Percentiles rank a stretch among this genome's conserved stretches.
Evolutionary conservation across 2,797 vertebrate genomes (phyloP).

Genomic region (Xenops minutus): DNA sequence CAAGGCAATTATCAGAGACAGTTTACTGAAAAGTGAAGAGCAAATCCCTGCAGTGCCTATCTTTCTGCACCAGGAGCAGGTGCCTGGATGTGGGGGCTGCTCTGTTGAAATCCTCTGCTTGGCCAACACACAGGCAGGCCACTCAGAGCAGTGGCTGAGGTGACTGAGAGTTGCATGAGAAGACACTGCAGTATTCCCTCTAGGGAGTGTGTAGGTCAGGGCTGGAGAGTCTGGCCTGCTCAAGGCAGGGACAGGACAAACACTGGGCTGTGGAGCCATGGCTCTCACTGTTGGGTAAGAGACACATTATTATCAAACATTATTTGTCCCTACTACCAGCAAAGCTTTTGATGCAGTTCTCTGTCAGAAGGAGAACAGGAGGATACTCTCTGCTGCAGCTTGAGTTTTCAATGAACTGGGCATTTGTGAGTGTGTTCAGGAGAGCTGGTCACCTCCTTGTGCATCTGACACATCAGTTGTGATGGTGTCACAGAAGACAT

Average conservation of each 20-base stretch:
- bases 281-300: background rate
- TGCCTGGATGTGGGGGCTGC: background rate
- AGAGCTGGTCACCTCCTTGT: background rate
- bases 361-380: background rate
- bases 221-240: background rate
- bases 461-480: background rate
- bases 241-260: accelerated
- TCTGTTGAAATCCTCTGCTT: background rate
- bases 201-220: accelerated
- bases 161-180: background rate
- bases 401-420: background rate
- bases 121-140: background rate
- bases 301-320: accelerated
- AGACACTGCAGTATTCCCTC: background rate
- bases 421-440: background rate
- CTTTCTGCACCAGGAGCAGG: background rate
- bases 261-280: accelerated
- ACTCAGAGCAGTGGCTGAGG: background rate
- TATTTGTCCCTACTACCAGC: background rate
- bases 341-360: background rate
- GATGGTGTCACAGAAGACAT: background rate
- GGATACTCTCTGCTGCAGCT: background rate
- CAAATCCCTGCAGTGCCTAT: background rate
- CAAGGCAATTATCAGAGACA: background rate
- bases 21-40: slow-evolving; percentile 2